Evolutionary conservation across 2,113 vertebrate species (phyloP).

Genomic region (Nesogale talazaci): DNA sequence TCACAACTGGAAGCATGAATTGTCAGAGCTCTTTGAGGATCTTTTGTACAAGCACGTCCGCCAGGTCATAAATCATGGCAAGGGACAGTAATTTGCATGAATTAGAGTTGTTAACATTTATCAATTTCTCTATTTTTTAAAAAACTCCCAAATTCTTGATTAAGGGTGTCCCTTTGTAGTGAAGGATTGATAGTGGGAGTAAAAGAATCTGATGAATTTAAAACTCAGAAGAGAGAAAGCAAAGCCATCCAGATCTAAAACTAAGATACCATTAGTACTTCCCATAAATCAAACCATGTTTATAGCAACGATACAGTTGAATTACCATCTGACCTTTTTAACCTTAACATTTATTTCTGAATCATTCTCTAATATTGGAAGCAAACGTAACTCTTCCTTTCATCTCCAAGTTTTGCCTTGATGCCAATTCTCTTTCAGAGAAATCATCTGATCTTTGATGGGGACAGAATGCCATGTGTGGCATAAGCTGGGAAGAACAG

Average conservation of each 20-base stretch:
- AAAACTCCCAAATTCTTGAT: constrained; percentile 90
- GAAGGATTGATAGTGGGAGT: constrained; percentile 90
- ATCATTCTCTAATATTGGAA: constrained; percentile 87
- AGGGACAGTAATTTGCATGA: constrained; percentile 89
- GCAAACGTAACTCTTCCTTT: constrained; percentile 90
- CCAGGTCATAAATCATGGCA: constrained; percentile 88
- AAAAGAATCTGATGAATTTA: constrained; percentile 89
- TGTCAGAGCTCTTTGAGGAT: constrained; percentile 85
- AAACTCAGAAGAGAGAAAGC: constrained; percentile 90
- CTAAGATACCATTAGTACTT: constrained; percentile 91
- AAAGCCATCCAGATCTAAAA: constrained; percentile 89
- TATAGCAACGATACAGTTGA: constrained; percentile 90
- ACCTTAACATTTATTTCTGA: constrained; percentile 91
- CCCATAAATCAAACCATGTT: constrained; percentile 92
- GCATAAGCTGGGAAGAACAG: constrained; percentile 68
- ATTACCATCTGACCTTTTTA: constrained; percentile 94
- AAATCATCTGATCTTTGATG: constrained; percentile 81
- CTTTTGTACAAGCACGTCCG: constrained; percentile 85
- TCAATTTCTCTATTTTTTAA: constrained; percentile 89
- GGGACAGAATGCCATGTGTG: constrained; percentile 79
- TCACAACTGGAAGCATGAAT: constrained; percentile 82
- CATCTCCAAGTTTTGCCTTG: constrained; percentile 83
- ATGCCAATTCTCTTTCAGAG: constrained; percentile 82
- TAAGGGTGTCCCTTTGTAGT: constrained; percentile 90
- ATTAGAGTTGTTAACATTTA: constrained; percentile 89